Evolutionary conservation across 2,888 invertebrate species (phyloP), one percentile per base, ranked within the genome.

Genomic region (Acanthopleura granulata): DNA sequence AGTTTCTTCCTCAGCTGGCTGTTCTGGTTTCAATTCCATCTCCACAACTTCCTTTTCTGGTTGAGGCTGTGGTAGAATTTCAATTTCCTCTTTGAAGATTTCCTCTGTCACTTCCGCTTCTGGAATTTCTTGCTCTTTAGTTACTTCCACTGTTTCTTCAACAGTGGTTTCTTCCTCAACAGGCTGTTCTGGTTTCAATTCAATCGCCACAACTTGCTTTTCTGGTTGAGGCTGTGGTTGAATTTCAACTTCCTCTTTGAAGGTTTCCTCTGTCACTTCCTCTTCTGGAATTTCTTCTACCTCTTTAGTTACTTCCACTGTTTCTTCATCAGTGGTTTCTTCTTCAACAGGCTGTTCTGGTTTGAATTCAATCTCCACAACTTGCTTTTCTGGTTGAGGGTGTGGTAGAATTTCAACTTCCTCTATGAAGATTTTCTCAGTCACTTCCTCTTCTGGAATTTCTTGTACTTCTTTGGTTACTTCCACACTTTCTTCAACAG

Each of bases 121-220:
- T 14, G 62, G 12, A 22, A 66, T 27, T 27, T 51, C 71, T 30
- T n/a, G 57, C 51, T 74, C 76, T 66, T 77, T 74, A 69, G 75
- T 73, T 22, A 75, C 29, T 30, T 77, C 75, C 61, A 75, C 62
- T 51, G 76, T 50, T 76, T 78, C 78, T 62, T 76, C 62, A n/a
- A n/a, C n/a, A n/a, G n/a, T n/a, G n/a, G n/a, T n/a, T n/a, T 15
- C 25, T 22, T n/a, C 62, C 22, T 62, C 62, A n/a, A 12, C 62
- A 70, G 73, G 75, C 72, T 76, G 74, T 49, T 62, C 27, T 29
- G 50, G 30, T 15, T n/a, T 62, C 11, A 62, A 62, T 62, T 62
- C 62, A n/a, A 62, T 12, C 25, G 14, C 62, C 11, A 22, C 50
- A 29, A 9, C 30, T 73, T n/a, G n/a, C n/a, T n/a, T n/a, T n/a